Evolutionary conservation across 2,888 invertebrate genomes (phyloP), one percentile per base, ranked within the genome.

Genomic region (Cephus runcator): DNA sequence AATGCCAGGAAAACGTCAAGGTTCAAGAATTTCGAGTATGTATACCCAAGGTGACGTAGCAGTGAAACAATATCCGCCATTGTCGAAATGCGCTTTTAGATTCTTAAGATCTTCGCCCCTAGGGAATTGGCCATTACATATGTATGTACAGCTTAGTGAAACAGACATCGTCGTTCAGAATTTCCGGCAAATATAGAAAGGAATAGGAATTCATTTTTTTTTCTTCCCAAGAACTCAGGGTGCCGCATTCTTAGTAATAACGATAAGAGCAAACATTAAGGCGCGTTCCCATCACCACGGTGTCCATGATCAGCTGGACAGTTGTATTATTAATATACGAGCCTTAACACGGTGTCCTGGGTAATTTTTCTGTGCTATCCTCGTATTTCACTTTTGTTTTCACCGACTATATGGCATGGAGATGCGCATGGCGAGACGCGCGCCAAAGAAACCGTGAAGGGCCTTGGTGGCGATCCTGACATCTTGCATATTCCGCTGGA

Each of bases 401-500:
- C 85, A 85, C 85, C 84, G 81, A 84, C 81, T 86, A 12, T 84
- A 88, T 87, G 83, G 85, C 86, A 83, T 80, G 82, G 86, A 85
- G 83, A 82, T 78, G 75, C 80, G 80, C 81, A 77, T 79, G 83
- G 81, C 77, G 76, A 75, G 75, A 71, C 69, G 35, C 78, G 73
- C 80, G 79, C 34, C 33, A 86, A 86, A 87, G 85, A 87, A 88
- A 87, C 85, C 86, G 85, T 56, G 56, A 56, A 56, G 56, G 9
- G 56, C 56, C 56, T 56, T 56, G 56, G 23, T 9, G 56, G 56
- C 56, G 56, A 56, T 9, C 56, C 56, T 56, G 56, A 56, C 56
- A 56, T 23, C 56, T 56, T 56, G 56, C 56, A 56, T 56, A 56
- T 56, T 56, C 23, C 56, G 56, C 56, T 56, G 56, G 9, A 56